A percentile compares a stretch with the other conserved stretches of the same genome.
Evolutionary conservation across 2,797 vertebrate genomes (phyloP).

Genomic region (Mycteria americana): DNA sequence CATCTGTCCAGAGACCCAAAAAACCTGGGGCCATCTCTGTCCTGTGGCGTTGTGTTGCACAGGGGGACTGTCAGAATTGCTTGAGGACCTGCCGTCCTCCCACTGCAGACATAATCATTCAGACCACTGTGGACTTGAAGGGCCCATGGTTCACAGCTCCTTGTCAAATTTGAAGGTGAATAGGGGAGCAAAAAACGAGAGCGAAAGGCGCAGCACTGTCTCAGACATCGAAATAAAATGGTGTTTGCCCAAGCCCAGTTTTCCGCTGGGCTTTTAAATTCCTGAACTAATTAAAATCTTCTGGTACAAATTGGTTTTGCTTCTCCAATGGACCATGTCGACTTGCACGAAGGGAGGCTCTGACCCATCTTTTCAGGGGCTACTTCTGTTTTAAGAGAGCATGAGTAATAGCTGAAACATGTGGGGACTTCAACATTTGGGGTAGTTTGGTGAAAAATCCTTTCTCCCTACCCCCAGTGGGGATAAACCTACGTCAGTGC

Average conservation of each 20-base stretch:
- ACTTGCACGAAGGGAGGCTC: not conserved
- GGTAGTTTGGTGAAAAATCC: not conserved
- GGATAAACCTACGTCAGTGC: not conserved
- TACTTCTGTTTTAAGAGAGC: not conserved
- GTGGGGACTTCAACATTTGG: not conserved
- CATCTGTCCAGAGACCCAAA: not conserved
- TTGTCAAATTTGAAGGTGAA: not conserved
- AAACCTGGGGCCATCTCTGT: not conserved
- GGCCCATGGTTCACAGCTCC: not conserved
- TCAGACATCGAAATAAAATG: not conserved
- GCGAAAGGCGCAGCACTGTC: not conserved
- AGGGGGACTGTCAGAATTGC: accelerated
- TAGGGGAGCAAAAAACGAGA: not conserved
- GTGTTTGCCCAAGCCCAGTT: not conserved
- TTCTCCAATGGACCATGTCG: accelerated
- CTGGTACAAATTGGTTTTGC: not conserved
- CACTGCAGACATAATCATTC: not conserved
- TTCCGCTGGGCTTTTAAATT: not conserved
- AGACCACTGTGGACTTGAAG: not conserved
- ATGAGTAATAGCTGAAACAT: not conserved
- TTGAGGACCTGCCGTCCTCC: not conserved
- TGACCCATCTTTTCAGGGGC: not conserved
- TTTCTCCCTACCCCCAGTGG: not conserved
- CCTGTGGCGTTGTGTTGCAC: not conserved
- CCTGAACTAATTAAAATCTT: not conserved